phyloP scores from a whole-genome alignment of 2,113 vertebrate genomes.

The Turdus rufiventris region DNA sequence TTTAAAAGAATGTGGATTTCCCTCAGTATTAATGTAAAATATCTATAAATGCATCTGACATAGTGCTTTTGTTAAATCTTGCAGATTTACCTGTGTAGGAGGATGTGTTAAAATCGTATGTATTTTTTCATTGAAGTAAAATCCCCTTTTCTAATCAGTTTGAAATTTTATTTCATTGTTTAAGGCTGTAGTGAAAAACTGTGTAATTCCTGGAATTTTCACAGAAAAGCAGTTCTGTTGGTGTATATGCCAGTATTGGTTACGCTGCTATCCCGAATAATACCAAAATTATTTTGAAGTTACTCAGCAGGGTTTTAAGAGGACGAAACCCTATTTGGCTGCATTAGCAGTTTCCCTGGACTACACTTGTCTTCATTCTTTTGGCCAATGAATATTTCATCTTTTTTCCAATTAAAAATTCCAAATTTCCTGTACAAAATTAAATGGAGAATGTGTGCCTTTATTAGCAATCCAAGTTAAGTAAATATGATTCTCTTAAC shows the following conservation, averaged over 20 bases:
- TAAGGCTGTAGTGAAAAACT: neutral
- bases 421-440: neutral
- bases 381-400: neutral
- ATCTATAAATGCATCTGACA: conserved; percentile 46
- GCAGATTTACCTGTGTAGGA: conserved; percentile 14
- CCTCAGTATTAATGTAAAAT: conserved; percentile 40
- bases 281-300: neutral
- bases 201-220: neutral
- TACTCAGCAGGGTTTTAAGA: neutral
- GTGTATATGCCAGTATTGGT: neutral
- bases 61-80: conserved; percentile 46
- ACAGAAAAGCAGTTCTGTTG: conserved; percentile 9
- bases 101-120: neutral
- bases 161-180: conserved; percentile 19
- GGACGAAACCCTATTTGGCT: neutral
- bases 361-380: neutral
- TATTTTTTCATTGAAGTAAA: conserved; percentile 47
- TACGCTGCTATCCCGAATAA: neutral
- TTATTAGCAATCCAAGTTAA: neutral
- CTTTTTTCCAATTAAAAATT: neutral
- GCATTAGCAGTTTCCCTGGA: neutral
- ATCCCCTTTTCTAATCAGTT: neutral
- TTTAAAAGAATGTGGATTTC: conserved; percentile 14
- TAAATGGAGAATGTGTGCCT: neutral
- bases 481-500: neutral